Evolutionary conservation across 2,888 invertebrate genomes (phyloP).

Genomic region (Pemphredon lugubris): DNA sequence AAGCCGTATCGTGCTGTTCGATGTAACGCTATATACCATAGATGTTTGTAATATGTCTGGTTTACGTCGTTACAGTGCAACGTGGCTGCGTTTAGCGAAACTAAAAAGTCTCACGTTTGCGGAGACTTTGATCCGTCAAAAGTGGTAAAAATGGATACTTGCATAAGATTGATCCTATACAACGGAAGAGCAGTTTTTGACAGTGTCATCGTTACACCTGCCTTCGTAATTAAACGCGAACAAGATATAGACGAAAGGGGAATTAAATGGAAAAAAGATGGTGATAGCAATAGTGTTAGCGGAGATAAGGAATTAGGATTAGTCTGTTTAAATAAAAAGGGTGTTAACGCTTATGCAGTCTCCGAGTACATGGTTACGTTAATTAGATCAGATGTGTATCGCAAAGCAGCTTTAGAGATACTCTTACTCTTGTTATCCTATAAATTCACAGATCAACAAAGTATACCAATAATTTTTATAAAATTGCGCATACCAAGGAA

Average conservation of each 20-base stretch:
- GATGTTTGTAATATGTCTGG: slow-evolving; percentile 1
- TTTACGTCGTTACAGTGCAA: slow-evolving; percentile 2
- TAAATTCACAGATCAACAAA: neutral
- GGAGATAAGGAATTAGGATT: slow-evolving; percentile 1
- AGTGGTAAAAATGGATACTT: slow-evolving; percentile 63
- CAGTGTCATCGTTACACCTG: slow-evolving; percentile 58
- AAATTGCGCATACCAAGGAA: slow-evolving; percentile 83
- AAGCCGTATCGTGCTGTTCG: neutral
- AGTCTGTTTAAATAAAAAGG: slow-evolving; percentile 61
- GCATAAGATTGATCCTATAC: slow-evolving; percentile 67
- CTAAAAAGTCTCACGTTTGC: neutral
- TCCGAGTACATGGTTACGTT: slow-evolving; percentile 69
- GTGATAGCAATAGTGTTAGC: neutral
- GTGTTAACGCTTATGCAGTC: slow-evolving; percentile 70
- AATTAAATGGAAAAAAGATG: slow-evolving; percentile 7
- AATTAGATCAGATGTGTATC: slow-evolving; percentile 66
- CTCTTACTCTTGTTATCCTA: slow-evolving; percentile 42
- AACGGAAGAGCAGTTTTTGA: slow-evolving; percentile 67
- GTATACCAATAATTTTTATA: slow-evolving; percentile 72
- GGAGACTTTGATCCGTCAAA: neutral
- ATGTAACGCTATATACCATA: neutral
- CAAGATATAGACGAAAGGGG: slow-evolving; percentile 17
- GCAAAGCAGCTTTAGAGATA: slow-evolving; percentile 56
- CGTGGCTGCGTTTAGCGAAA: neutral
- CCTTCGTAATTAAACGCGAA: slow-evolving; percentile 36